These are phyloP conservation scores for Neoascia interrupta DNA, from an alignment of 2,888 invertebrate genomes.

Conservation along the genomic window DNA sequence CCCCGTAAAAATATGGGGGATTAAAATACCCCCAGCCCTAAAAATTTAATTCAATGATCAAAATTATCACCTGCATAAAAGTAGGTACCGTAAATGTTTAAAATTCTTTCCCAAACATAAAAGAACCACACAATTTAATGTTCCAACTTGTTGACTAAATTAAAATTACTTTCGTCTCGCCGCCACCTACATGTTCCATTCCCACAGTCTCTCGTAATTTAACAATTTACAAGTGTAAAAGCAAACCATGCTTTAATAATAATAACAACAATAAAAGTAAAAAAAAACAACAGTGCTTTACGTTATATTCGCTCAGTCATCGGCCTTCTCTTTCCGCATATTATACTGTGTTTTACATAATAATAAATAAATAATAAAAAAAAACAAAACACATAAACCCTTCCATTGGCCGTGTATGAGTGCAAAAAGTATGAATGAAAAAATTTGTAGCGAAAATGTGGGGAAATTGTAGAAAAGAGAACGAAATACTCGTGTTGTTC, in stretches of 20 bases:
- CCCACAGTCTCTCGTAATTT: conserved; percentile 14
- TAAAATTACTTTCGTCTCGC: conserved; percentile 37
- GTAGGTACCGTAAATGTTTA: too few relatives aligned
- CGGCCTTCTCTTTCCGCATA: background rate
- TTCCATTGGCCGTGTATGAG: conserved; percentile 19
- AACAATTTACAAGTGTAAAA: conserved; percentile 56
- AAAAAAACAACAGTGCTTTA: conserved; percentile 26
- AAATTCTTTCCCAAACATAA: too few relatives aligned
- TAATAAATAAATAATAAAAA: conserved; percentile 35
- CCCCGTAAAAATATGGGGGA: too few relatives aligned
- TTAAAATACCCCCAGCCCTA: too few relatives aligned
- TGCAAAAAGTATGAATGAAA: conserved; percentile 69
- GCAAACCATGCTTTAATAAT: conserved; percentile 38
- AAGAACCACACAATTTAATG: too few relatives aligned
- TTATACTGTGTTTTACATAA: conserved; percentile 42
- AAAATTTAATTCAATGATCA: too few relatives aligned
- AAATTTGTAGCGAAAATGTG: conserved; percentile 47
- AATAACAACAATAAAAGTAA: conserved; percentile 45
- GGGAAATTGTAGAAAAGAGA: conserved; percentile 43
- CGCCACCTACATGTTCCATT: background rate
- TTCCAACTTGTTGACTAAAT: conserved; percentile 57
- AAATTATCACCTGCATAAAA: too few relatives aligned
- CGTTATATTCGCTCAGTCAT: conserved; percentile 40
- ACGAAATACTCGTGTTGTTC: too few relatives aligned
- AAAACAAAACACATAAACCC: background rate